These are phyloP conservation scores for Fragum fragum DNA, from an alignment of 2,888 invertebrate species.

Conservation along the genomic window DNA sequence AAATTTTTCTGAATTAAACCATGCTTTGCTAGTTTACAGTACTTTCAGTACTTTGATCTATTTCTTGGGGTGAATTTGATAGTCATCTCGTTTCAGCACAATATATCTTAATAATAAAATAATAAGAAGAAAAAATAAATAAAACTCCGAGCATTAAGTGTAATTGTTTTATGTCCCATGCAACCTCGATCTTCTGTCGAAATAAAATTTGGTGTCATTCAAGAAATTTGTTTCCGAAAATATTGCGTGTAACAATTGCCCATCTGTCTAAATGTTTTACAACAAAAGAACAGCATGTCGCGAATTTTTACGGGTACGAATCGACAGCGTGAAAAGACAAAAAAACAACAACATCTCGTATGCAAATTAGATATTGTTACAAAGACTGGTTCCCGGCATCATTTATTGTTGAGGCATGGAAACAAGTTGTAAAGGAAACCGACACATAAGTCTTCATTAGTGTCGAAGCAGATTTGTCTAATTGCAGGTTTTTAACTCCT, in stretches of 20 bases:
- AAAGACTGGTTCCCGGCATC: neutral
- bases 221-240: neutral
- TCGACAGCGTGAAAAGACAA: neutral
- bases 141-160: no score
- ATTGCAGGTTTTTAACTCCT: conserved; percentile 13
- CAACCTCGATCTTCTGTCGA: no score
- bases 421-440: conserved; percentile 27
- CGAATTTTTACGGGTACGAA: neutral
- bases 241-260: neutral
- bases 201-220: no score
- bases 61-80: no score
- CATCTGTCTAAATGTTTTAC: neutral
- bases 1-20: no score
- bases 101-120: no score
- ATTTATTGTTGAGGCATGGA: conserved; percentile 11
- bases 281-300: conserved; percentile 3
- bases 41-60: no score
- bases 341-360: conserved; percentile 12
- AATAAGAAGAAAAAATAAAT: no score
- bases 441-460: conserved; percentile 25
- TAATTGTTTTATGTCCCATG: no score
- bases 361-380: conserved; percentile 6
- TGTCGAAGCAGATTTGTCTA: conserved; percentile 12
- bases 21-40: no score
- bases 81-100: no score